Conservation (phyloP, 2,888 invertebrate species). For the Caenorhabditis panamensis region DNA sequence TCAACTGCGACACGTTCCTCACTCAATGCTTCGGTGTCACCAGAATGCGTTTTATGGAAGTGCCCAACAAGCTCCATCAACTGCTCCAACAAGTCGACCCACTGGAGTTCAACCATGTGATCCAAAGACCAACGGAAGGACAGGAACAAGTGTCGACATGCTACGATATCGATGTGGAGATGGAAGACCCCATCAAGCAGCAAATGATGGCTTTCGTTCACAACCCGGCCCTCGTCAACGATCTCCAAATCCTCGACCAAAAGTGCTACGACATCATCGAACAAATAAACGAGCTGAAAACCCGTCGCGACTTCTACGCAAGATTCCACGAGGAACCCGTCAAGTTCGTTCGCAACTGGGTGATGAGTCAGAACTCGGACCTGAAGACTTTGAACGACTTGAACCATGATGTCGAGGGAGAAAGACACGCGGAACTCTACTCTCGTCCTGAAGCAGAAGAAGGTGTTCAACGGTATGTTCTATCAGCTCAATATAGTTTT, state of each 20-base stretch:
- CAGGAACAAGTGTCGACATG: conserved; percentile 88
- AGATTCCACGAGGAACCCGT: conserved; percentile 98
- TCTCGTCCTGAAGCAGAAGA: conserved; percentile 95
- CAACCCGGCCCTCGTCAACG: conserved; percentile 96
- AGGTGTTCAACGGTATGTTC: conserved; percentile 82
- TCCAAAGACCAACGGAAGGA: conserved; percentile 83
- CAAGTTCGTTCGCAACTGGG: conserved; percentile 98
- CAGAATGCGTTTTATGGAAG: conserved; percentile 98
- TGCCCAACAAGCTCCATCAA: conserved; percentile 94
- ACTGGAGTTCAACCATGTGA: conserved; percentile 97
- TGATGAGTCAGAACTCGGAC: conserved; percentile 84
- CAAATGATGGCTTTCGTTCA: conserved; percentile 98
- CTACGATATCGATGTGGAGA: conserved; percentile 91
- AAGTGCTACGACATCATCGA: conserved; percentile 99
- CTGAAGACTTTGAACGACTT: conserved; percentile 90
- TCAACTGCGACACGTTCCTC: conserved; percentile 97
- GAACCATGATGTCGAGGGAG: conserved; percentile 94
- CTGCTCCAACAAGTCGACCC: conserved; percentile 98
- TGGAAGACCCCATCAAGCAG: conserved; percentile 96
- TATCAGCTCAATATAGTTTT: background rate
- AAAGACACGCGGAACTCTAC: conserved; percentile 92
- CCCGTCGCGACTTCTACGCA: conserved; percentile 97
- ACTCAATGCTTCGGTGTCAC: conserved; percentile 94
- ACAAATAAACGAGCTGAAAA: conserved; percentile 96
- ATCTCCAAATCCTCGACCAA: conserved; percentile 90